Evolutionary conservation across 2,113 vertebrate genomes (phyloP), one percentile per base, ranked within the genome.

Genomic region (Xiphorhynchus elegans): DNA sequence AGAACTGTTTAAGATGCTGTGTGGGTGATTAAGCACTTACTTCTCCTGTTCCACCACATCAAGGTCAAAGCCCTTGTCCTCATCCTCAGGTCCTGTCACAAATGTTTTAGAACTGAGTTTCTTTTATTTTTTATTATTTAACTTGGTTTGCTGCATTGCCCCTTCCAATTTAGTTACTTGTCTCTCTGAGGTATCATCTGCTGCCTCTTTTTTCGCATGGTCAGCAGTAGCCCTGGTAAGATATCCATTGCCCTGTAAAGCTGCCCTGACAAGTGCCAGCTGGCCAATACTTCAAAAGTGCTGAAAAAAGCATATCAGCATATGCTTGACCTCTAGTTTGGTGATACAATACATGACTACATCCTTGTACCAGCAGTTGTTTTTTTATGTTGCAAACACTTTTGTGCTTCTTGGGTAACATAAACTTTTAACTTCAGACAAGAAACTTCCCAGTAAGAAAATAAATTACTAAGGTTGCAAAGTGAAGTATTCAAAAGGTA

Each of bases 61-160:
- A 94, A 90, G 78, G 93, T 88, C 85, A 92, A 90, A 88, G 33
- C 18, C 47, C 11, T 78, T 86, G 67, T 86, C 50, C 63, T 83
- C 18, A 46, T n/a, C 24, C 42, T 55, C 46, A 76, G 80, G 25
- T 37, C 4, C 46, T 5, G 1, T 25, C 2, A 1, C 50, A 86
- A 90, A 33, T 10, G 5, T 10, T 64, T 70, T 47, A 85, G 39
- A 29, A 35, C 67, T 69, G 82, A 42, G 6, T 50, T 74, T 31
- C 25, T 80, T 82, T 60, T 68, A n/a, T 53, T 66, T 89, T 92
- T 55, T 53, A 29, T 29, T 56, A 52, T 21, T 77, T 42, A 83
- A 53, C 26, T 31, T 58, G 26, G 7, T 70, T 86, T 93, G 29
- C 26, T 84, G 35, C 33, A 35, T 74, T 80, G 35, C 0, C 2